A percentile compares a stretch with the other conserved stretches of the same genome.
These are phyloP conservation scores for Philopotamus ludificatus DNA, from an alignment of 1,140 invertebrate genomes.

Conservation along the genomic window DNA sequence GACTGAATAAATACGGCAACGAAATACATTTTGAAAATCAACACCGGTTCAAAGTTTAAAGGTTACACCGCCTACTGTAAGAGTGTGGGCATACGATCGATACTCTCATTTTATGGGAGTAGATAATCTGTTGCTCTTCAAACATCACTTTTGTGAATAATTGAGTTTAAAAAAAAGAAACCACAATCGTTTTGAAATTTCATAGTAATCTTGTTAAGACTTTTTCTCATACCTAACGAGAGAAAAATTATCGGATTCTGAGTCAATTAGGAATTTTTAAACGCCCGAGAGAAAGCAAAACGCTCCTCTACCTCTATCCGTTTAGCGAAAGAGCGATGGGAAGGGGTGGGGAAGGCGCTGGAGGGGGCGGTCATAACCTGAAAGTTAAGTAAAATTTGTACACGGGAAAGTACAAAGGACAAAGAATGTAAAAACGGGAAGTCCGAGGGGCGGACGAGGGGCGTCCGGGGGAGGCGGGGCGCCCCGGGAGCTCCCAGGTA, in stretches of 20 bases:
- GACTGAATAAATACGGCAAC: too few species aligned
- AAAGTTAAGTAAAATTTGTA: conserved; percentile 37
- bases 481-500: background rate
- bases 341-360: background rate
- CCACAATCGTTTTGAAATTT: too few species aligned
- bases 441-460: background rate
- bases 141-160: too few species aligned
- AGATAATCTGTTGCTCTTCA: too few species aligned
- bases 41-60: too few species aligned
- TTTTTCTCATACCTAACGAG: too few species aligned
- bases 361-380: conserved; percentile 9
- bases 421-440: conserved; percentile 35
- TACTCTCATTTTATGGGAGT: too few species aligned
- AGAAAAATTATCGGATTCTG: background rate
- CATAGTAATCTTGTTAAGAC: too few species aligned
- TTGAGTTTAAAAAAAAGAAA: too few species aligned
- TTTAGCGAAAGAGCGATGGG: conserved; percentile 6
- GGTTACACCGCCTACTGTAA: too few species aligned
- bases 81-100: too few species aligned
- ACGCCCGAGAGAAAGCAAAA: background rate
- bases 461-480: conserved; percentile 1
- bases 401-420: conserved; percentile 28
- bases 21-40: too few species aligned
- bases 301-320: background rate
- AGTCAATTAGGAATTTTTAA: background rate